Evolutionary conservation across 2,888 invertebrate genomes (phyloP), one percentile per base, ranked within the genome.

Genomic region (Agrilus biguttatus): DNA sequence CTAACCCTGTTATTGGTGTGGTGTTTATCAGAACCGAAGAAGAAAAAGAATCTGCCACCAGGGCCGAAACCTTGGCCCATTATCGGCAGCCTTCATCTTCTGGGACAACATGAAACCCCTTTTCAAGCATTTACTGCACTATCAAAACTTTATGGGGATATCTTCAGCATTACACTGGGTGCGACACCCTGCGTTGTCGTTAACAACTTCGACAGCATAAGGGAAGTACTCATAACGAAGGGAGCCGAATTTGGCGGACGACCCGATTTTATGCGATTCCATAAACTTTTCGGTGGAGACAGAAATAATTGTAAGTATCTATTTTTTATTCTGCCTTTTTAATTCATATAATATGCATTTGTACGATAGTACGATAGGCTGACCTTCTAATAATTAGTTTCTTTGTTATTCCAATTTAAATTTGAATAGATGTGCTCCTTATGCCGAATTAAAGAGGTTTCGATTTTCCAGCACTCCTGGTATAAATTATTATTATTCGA

Each of bases 201-300:
- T 35, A 85, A 82, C 60, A 83, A 76, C 60, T 72, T 82, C 56
- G 73, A 75, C 13, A 63, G 80, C 32, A 82, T 85, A 49, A 73
- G 78, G 46, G 83, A 84, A 58, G 84, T 86, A 39, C 68, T 86
- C 19, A 83, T 85, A 58, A 77, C 80, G 47, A 85, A 83, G 56
- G 87, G 87, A 5, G 80, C 79, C 48, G 80, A 80, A 55, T 88
- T 90, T 63, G 86, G 85, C 2, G 85, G 87, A 10, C 71, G 90
- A 8, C 88, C 89, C 0, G 78, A 88, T 60, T 88, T 88, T 62
- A 61, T 80, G 51, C 69, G 90, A 14, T 89, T 85, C 61, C 81
- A 87, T 57, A 75, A 78, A 50, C 77, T 89, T 8, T 89, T 90
- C 62, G 86, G 84, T 23, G 87, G 86, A 32, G 82, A 88, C 65